Evolutionary conservation across 2,797 vertebrate genomes (phyloP), one percentile per base, ranked within the genome.

Genomic region (Halcyon chelicuti): DNA sequence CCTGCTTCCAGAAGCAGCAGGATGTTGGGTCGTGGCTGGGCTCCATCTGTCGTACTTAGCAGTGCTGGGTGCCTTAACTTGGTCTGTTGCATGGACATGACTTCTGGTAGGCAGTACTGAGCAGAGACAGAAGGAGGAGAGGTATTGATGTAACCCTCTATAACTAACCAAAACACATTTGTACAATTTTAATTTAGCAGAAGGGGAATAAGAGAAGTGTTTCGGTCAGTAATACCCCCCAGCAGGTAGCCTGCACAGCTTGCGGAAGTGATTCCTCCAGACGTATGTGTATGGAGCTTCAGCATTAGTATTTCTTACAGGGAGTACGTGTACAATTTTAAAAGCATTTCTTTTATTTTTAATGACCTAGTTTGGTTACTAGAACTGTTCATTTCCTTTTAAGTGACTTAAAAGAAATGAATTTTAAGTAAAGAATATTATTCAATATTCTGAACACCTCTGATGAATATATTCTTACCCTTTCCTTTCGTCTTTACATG

Each of bases 391-490:
- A 2, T 86, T 79, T 93, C 42, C 70, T 88, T 91, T 94, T 58
- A 94, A 84, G 70, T 75, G 54, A 90, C 75, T 91, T 88, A 26
- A 94, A 97, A 95, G 47, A 77, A 82, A 68, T 23, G 1, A 35
- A 55, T 76, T 87, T 63, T 47, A 84, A 75, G 39, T 88, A 55
- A 68, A 42, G 47, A 76, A 55, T 3, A 6, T 87, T 67, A 28
- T 72, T 91, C 49, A 47, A 7, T 94, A 63, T 90, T 93, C 74
- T 58, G 63, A 86, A 71, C 7, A 12, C 14, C 88, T 88, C n/a
- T 90, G 35, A 37, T 60, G 9, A 90, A 40, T 91, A 57, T 71
- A 35, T 65, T 79, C 44, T 25, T 63, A 77, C 9, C 20, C 23
- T 81, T 71, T 66, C 31, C 51, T 89, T 92, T 86, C 79, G 47